Base-by-base conservation (phyloP, 2,888 invertebrate genomes). In the Drosophila longiperda region DNA sequence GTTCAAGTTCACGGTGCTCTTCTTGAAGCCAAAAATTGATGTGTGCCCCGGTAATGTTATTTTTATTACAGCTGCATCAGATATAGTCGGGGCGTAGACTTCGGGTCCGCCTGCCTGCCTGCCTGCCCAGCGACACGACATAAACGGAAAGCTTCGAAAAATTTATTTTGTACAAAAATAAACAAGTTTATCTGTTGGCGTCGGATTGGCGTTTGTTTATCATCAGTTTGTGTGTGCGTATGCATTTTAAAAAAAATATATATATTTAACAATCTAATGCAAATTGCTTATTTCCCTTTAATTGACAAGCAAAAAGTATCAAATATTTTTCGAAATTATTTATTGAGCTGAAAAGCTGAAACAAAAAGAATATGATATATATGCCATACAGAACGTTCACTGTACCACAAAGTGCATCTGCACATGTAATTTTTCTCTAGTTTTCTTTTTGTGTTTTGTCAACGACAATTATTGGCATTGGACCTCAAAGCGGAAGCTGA, bases 1-100 rank as follows among this genome's bases (percentile, higher is more conserved):
- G 91, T 91, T 91, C 92, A 92, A 91, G 92, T 91, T 92, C 92
- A 90, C 66, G 89, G 63, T 55, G 88, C 53, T 45, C 23, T 73
- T 64, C 67, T 55, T 63, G 69, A 66, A 58, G 73, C 65, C 70
- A 80, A 68, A 68, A 80, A 58, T 66, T 78, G 78, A 80, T 71
- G 77, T 63, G 65, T 54, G 71, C 67, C 78, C 78, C 73, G 78
- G 85, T 78, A 78, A 83, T 87, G 71, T 83, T 85, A 86, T 85
- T 85, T 85, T 86, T 75, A 74, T 83, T 81, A 73, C 79, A 78
- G 76, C 76, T 85, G 76, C 85, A 84, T 55, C 73, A 62, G 69
- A 52, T 73, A 75, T 61, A 53, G 53, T 57, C 49, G 65, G 49
- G 9, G 34, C 42, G 48, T 53, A 36, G 29, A 64, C 20, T 15